Percentiles rank a stretch among this genome's conserved stretches.
phyloP scores from a whole-genome alignment of 2,113 vertebrate species.

The Labeo rohita region DNA sequence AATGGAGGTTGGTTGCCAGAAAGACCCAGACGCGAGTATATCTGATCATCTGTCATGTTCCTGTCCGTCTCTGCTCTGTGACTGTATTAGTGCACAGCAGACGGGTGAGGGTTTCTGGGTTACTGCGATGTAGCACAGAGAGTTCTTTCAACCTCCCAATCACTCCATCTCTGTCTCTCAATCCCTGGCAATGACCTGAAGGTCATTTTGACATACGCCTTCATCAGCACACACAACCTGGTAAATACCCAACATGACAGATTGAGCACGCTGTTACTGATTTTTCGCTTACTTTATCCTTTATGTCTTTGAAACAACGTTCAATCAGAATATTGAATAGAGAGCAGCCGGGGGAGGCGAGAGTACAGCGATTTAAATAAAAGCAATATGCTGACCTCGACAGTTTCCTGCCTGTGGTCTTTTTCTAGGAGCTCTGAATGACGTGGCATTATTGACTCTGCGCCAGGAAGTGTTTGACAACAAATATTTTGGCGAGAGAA shows the following conservation, averaged over 20 bases:
- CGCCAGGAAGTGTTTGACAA: slow-evolving; percentile 35
- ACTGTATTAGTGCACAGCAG: slow-evolving; percentile 31
- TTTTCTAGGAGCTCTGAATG: slow-evolving; percentile 30
- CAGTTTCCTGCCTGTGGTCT: slow-evolving; percentile 38
- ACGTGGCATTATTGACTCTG: slow-evolving; percentile 19
- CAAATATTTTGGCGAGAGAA: slow-evolving; percentile 39
- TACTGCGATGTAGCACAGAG: background rate
- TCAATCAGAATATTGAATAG: slow-evolving; percentile 26
- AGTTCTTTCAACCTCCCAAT: slow-evolving; percentile 16
- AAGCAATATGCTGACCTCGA: slow-evolving; percentile 50
- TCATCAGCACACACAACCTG: slow-evolving; percentile 31
- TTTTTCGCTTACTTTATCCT: slow-evolving; percentile 40
- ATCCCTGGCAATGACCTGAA: slow-evolving; percentile 45
- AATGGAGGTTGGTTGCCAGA: slow-evolving; percentile 40
- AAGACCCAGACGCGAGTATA: slow-evolving; percentile 39
- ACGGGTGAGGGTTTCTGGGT: slow-evolving; percentile 9
- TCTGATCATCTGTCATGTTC: slow-evolving; percentile 36
- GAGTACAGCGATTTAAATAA: slow-evolving; percentile 31
- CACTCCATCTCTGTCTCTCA: slow-evolving; percentile 41
- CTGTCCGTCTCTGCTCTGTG: slow-evolving; percentile 31
- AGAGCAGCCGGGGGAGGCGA: background rate
- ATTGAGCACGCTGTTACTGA: background rate
- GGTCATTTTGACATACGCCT: slow-evolving; percentile 35
- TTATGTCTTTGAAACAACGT: slow-evolving; percentile 30
- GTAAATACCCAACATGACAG: slow-evolving; percentile 31